phyloP scores from a whole-genome alignment of 2,888 invertebrate species.

The Leptopilina myrica region DNA sequence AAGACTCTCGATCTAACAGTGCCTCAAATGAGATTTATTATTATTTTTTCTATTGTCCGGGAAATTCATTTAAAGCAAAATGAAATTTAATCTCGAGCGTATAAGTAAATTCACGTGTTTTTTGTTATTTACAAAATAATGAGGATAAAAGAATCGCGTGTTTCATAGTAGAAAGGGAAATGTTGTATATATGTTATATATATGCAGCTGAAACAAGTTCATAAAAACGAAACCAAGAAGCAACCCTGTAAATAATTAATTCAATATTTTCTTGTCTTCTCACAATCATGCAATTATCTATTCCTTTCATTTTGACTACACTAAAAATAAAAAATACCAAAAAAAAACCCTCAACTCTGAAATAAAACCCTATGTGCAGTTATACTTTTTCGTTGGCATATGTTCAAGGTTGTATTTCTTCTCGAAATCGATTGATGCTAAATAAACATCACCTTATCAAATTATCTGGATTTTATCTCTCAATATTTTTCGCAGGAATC shows the following conservation, averaged over 20 bases:
- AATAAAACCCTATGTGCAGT: conserved; percentile 7
- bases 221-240: conserved; percentile 19
- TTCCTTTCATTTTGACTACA: neutral
- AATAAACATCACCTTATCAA: conserved; percentile 24
- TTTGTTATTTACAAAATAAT: neutral
- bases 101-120: conserved; percentile 4
- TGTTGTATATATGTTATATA: too few relatives aligned
- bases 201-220: neutral
- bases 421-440: conserved; percentile 11
- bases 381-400: conserved; percentile 35
- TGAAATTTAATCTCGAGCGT: conserved; percentile 1
- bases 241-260: conserved; percentile 7
- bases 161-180: neutral
- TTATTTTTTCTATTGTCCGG: conserved; percentile 21
- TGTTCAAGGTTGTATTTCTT: conserved; percentile 14
- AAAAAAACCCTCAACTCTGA: neutral
- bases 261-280: conserved; percentile 8
- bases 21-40: conserved; percentile 43
- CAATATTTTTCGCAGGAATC: neutral
- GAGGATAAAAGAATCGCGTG: conserved; percentile 28
- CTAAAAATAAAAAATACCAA: conserved; percentile 2
- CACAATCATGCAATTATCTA: neutral
- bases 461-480: conserved; percentile 17
- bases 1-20: conserved; percentile 49
- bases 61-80: neutral